Conservation (phyloP, 2,797 vertebrate species). For the Neomorphus geoffroyi region DNA sequence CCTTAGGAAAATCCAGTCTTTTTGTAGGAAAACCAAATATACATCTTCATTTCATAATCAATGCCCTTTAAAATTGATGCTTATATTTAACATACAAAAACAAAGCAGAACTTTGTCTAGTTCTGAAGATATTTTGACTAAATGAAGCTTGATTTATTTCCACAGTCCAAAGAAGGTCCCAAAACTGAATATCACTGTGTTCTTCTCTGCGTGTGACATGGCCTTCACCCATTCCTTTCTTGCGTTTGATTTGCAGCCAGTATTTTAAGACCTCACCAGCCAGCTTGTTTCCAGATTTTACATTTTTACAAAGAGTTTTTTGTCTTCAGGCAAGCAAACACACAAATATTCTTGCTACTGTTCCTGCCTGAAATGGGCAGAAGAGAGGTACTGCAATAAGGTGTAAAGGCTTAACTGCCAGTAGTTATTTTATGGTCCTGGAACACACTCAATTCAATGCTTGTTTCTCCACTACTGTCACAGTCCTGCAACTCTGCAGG, state of each 20-base stretch:
- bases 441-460: background rate
- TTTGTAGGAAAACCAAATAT: background rate
- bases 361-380: background rate
- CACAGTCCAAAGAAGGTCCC: slow-evolving; percentile 19
- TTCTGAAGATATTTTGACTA: slow-evolving; percentile 58
- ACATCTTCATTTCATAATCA: background rate
- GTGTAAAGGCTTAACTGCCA: background rate
- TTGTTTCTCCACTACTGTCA: background rate
- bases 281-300: slow-evolving; percentile 44
- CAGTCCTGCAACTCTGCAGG: background rate
- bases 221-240: slow-evolving; percentile 59
- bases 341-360: background rate
- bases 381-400: background rate
- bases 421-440: background rate
- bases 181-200: slow-evolving; percentile 53
- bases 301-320: slow-evolving; percentile 63
- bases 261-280: slow-evolving; percentile 24
- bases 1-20: background rate
- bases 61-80: background rate
- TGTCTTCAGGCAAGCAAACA: slow-evolving; percentile 34
- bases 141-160: slow-evolving; percentile 51
- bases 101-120: slow-evolving; percentile 13
- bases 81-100: slow-evolving; percentile 17
- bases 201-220: slow-evolving; percentile 45
- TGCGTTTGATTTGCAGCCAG: slow-evolving; percentile 53